Conservation (phyloP, 2,888 invertebrate genomes). For the Rhimphoctona megacephalus region DNA sequence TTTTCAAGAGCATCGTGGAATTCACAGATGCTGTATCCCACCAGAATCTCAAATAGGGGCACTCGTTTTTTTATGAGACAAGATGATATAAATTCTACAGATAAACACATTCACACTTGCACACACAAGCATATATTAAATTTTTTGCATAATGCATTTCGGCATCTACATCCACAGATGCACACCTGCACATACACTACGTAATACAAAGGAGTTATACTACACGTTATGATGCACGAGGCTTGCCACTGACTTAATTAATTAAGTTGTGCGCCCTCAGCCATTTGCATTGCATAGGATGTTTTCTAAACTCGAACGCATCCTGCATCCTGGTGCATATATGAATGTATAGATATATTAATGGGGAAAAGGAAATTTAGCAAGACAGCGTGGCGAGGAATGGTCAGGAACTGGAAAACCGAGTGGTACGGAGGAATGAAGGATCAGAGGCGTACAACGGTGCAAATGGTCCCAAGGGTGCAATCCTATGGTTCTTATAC, state of each 20-base stretch:
- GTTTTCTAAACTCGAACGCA: constrained; percentile 67
- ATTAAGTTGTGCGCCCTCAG: constrained; percentile 76
- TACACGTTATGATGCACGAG: constrained; percentile 56
- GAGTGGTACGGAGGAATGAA: constrained; percentile 45
- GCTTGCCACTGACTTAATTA: constrained; percentile 75
- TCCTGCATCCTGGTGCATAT: constrained; percentile 71
- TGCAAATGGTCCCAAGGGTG: constrained; percentile 77
- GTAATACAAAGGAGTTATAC: constrained; percentile 45
- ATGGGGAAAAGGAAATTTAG: constrained; percentile 21
- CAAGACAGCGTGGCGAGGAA: constrained; percentile 31
- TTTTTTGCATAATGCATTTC: constrained; percentile 23
- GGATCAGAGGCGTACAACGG: constrained; percentile 62
- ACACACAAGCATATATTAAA: not conserved
- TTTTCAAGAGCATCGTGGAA: not conserved
- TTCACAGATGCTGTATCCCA: constrained; percentile 8
- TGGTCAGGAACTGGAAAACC: constrained; percentile 46
- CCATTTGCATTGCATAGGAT: constrained; percentile 75
- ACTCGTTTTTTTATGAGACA: not conserved
- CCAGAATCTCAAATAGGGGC: not conserved
- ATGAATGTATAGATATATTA: constrained; percentile 43
- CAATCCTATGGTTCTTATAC: constrained; percentile 75
- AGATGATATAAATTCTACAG: constrained; percentile 28
- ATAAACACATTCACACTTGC: constrained; percentile 16
- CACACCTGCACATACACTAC: constrained; percentile 6
- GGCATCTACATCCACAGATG: constrained; percentile 17